Evolutionary conservation across 1,140 invertebrate species (phyloP), one percentile per base, ranked within the genome.

Genomic region (Parapsyche elsis): DNA sequence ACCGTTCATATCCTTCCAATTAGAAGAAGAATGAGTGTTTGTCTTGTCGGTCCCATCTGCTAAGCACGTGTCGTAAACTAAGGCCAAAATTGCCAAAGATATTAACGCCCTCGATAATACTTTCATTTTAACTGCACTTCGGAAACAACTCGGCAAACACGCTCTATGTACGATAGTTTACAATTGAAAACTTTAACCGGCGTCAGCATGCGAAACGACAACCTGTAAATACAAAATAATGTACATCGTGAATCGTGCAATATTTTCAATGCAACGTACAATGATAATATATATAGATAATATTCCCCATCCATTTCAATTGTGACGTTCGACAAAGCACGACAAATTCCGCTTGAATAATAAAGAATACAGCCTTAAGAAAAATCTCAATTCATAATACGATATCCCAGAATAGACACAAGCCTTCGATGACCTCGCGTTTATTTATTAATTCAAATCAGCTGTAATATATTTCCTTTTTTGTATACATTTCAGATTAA

Each of bases 1-100:
- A 30, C 82, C 82, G 76, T 86, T 88, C 70, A 88, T 78, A 82
- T 88, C 85, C 10, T 1, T 46, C 38, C 59, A 45, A 9, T 0
- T 61, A 1, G 75, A 23, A 9, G 23, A 12, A 10, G 75, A 23
- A 9, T 7, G 2, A 10, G 5, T 9, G 5, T 38, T n/a, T 9
- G 59, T 64, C 45, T 67, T 16, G n/a, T 46, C 24, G 9, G 76
- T n/a, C 19, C 24, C 23, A 38, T 49, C 10, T 46, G 21, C 26
- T 53, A 24, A 12, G 4, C 30, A 76, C 57, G 49, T 61, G 14
- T 45, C 5, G 9, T 16, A 24, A 49, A 14, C 24, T 16, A 70
- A 7, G 45, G 10, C 14, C 16, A 78, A 70, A 46, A 67, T 45
- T 67, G 53, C n/a, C 46, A 75, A 14, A n/a, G 24, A 53, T 75